phyloP scores from a whole-genome alignment of 2,888 invertebrate genomes.

The Cataglyphis albicans region DNA sequence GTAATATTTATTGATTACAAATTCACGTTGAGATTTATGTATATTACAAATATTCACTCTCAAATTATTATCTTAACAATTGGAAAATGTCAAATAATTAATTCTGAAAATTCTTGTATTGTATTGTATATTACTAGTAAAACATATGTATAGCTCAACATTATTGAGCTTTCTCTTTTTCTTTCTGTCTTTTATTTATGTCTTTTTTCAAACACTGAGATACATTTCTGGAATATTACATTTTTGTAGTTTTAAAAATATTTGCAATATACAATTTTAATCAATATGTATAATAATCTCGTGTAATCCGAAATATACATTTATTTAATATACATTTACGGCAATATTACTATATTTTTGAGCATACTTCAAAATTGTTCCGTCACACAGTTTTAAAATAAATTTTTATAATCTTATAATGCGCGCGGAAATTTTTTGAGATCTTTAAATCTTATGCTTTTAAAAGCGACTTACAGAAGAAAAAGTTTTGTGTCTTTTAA shows the following conservation, averaged over 20 bases:
- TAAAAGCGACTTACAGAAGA: neutral
- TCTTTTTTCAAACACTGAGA: neutral
- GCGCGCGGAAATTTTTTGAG: neutral
- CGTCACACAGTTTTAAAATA: neutral
- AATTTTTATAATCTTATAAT: conserved; percentile 8
- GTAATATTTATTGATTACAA: neutral
- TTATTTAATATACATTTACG: neutral
- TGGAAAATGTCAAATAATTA: neutral
- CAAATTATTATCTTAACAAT: conserved; percentile 5
- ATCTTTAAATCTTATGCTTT: neutral
- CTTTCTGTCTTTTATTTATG: neutral
- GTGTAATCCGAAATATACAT: neutral
- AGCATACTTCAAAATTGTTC: neutral
- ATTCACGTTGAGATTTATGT: neutral
- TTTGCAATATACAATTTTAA: conserved; percentile 21
- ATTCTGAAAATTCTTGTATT: neutral
- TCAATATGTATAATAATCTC: conserved; percentile 16
- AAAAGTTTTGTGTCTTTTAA: neutral
- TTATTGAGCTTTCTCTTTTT: neutral
- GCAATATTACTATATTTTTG: neutral
- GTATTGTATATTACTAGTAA: neutral
- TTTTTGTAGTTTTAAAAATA: neutral
- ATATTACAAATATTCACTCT: neutral
- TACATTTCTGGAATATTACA: neutral
- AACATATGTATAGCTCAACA: neutral